Evolutionary conservation across 2,888 invertebrate genomes (phyloP), one percentile per base, ranked within the genome.

Genomic region (Microplitis manilae): DNA sequence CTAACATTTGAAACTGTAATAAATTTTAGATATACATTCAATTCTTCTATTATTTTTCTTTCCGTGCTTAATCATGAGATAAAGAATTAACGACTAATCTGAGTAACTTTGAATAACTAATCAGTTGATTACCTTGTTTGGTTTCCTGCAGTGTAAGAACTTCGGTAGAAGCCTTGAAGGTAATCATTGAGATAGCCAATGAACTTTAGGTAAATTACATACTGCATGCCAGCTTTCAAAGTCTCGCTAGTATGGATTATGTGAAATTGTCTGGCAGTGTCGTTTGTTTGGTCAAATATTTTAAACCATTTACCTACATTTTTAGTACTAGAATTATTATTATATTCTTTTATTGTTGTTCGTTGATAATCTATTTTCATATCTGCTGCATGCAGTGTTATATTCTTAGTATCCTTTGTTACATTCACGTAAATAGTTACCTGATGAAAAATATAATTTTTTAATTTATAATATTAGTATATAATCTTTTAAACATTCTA

Each of bases 161-260:
- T 96, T 83, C 95, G 92, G 86, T 96, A 96, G 89, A 96, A 96
- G 65, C 96, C 96, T 84, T 94, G 93, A 59, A 96, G 90, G 81
- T 94, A 92, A 86, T 96, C 95, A 85, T 94, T 94, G 72, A 97
- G 90, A 78, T 93, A 91, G 0, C 96, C 97, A 5, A 91, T 91
- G 86, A 94, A 97, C 69, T 92, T 92, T 79, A 96, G 93, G 81
- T 92, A 91, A 80, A 97, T 87, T 72, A 92, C 90, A 87, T 96
- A 96, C 80, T 92, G 92, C 68, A 91, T 90, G 13, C 93, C 94
- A 13, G 90, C 90, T 81, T 90, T 90, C 79, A 96, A 87, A 38
- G 90, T 89, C 71, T 93, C 92, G 39, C 91, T 91, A 81, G 95
- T 89, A 77, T 92, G 91, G 78, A 96, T 90, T 50, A 95, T 92